A percentile compares a stretch with the other conserved stretches of the same genome.
Conservation (phyloP, 1,140 invertebrate species). For the Doryteuthis pealeii region DNA sequence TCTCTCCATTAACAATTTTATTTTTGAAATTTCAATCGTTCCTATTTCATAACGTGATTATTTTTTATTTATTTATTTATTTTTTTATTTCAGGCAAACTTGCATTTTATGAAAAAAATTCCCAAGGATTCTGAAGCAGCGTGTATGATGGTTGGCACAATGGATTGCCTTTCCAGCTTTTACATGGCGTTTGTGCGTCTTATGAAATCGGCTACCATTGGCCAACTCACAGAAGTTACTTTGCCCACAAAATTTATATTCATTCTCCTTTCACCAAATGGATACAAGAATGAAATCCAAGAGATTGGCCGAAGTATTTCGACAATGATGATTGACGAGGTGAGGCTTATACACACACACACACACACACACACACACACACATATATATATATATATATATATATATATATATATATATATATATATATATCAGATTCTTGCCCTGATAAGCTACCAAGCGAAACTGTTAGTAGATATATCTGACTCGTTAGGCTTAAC, state of each 20-base stretch:
- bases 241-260: slow-evolving; percentile 95
- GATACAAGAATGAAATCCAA: slow-evolving; percentile 77
- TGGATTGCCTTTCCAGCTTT: slow-evolving; percentile 92
- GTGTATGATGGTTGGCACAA: slow-evolving; percentile 95
- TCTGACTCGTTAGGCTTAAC: no score
- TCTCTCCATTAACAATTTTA: no score
- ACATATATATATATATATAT: no score
- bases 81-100: slow-evolving; percentile 40
- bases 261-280: slow-evolving; percentile 85
- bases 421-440: no score
- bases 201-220: slow-evolving; percentile 82
- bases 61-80: background rate
- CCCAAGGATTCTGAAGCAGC: slow-evolving; percentile 93
- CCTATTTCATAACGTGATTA: background rate
- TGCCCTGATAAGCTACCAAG: no score
- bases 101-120: slow-evolving; percentile 72
- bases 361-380: no score
- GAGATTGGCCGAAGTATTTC: slow-evolving; percentile 93
- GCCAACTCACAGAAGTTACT: slow-evolving; percentile 87
- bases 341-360: background rate
- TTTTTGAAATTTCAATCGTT: no score
- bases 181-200: slow-evolving; percentile 87
- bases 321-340: slow-evolving; percentile 90
- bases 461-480: no score
- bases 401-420: no score